Evolutionary conservation across 2,113 vertebrate genomes (phyloP), one percentile per base, ranked within the genome.

Genomic region (Microtus ochrogaster): DNA sequence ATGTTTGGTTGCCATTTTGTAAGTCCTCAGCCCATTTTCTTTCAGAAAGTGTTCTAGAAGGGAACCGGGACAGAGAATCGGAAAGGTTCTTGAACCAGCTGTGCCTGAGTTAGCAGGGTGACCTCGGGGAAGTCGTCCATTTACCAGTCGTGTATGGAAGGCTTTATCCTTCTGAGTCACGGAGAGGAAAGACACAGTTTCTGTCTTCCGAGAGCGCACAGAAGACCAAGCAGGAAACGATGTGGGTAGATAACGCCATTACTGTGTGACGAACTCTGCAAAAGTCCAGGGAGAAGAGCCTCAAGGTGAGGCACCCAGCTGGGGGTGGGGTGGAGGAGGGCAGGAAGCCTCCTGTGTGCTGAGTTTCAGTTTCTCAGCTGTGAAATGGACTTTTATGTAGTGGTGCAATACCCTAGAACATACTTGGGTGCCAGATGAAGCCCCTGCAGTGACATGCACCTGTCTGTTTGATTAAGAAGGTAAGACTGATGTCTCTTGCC

Each of bases 161-260:
- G 3, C 76, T 94, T 79, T 81, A 55, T 85, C 77, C 77, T 94
- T 95, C 44, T 85, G 30, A 74, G 73, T 72, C 55, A 77, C 5
- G 28, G 88, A 97, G 86, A 82, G 41, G 82, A 92, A 86, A 92
- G 72, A 68, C 5, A 70, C 24, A 52, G 11, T 77, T 94, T 79
- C 72, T 94, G 84, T 66, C 65, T 30, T 49, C 47, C 30, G 41
- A 76, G 72, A 91, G 30, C 1, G 2, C 11, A 78, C 47, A 91
- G 78, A 78, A 96, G 78, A 76, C n/a, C 12, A 82, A 88, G 44
- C 16, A 79, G 77, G 73, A 90, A 92, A 85, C 16, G 44, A 21
- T 2, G 8, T 70, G 81, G 76, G 90, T 36, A 92, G 95, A 88
- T 44, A 85, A n/a, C n/a, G 39, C 5, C 49, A 65, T 84, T 33